Percentiles rank a stretch among this genome's conserved stretches.
These are phyloP conservation scores for Darevskia nairensis DNA, from an alignment of 2,797 vertebrate genomes.

Conservation along the genomic window DNA sequence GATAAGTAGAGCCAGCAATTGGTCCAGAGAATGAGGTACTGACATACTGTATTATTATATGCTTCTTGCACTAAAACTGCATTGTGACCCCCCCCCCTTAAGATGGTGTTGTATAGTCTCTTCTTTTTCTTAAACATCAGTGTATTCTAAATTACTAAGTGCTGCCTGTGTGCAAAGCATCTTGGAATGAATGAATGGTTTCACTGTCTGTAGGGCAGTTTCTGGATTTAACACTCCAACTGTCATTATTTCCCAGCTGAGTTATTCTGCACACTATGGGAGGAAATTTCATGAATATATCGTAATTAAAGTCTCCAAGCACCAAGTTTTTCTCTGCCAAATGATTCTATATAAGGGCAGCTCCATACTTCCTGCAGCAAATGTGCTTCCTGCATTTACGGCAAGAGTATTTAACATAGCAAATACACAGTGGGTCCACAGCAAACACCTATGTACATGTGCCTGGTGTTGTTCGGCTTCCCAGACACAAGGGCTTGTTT, in stretches of 20 bases:
- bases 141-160: neutral
- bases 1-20: constrained; percentile 25
- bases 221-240: neutral
- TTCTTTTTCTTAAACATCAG: neutral
- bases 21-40: constrained; percentile 31
- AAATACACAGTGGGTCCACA: neutral
- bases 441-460: neutral
- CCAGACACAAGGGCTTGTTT: neutral
- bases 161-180: neutral
- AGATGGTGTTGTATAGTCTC: too few species aligned
- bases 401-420: too few species aligned
- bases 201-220: neutral
- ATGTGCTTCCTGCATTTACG: neutral
- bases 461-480: neutral
- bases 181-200: neutral
- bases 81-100: neutral
- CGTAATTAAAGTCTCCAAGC: constrained; percentile 14
- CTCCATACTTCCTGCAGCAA: neutral
- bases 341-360: neutral
- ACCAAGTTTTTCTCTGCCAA: neutral
- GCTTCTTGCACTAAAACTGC: neutral
- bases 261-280: fast-evolving
- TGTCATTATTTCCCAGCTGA: constrained; percentile 20
- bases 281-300: neutral
- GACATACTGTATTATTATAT: constrained; percentile 28